These are phyloP conservation scores for Sarcoramphus papa DNA, from an alignment of 2,797 vertebrate genomes.

Conservation along the genomic window DNA sequence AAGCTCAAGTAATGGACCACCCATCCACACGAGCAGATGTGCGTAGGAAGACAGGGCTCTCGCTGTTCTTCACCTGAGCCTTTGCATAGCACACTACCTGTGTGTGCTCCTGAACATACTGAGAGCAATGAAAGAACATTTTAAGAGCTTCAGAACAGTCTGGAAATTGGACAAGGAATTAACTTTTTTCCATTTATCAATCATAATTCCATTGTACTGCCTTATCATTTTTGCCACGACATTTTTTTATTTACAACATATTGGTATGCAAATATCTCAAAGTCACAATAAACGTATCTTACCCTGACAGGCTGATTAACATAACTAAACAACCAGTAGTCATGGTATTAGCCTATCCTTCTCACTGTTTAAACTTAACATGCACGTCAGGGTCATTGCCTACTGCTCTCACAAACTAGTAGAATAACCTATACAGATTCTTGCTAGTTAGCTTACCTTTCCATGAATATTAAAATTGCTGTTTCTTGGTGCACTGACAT, in stretches of 20 bases:
- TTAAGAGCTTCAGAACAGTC: not conserved
- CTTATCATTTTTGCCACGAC: not conserved
- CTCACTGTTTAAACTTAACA: not conserved
- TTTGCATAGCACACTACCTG: not conserved
- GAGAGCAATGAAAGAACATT: not conserved
- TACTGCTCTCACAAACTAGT: not conserved
- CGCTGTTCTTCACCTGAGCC: not conserved
- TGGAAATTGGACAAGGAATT: not conserved
- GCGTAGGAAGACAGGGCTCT: not conserved
- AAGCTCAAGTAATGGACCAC: not conserved
- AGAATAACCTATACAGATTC: not conserved
- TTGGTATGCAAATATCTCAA: not conserved
- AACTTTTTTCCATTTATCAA: not conserved
- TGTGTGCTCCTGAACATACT: not conserved
- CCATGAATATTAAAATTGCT: slow-evolving; percentile 94
- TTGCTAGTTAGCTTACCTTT: slow-evolving; percentile 74
- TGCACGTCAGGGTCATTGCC: not conserved
- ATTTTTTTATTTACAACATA: not conserved
- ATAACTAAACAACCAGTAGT: not conserved
- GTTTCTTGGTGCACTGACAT: slow-evolving; percentile 86
- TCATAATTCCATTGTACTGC: not conserved
- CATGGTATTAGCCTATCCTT: not conserved
- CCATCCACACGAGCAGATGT: fast-evolving
- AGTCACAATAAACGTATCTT: not conserved
- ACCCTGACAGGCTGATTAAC: not conserved